phyloP scores from a whole-genome alignment of 2,888 invertebrate species.

The Pardosa pseudoannulata region DNA sequence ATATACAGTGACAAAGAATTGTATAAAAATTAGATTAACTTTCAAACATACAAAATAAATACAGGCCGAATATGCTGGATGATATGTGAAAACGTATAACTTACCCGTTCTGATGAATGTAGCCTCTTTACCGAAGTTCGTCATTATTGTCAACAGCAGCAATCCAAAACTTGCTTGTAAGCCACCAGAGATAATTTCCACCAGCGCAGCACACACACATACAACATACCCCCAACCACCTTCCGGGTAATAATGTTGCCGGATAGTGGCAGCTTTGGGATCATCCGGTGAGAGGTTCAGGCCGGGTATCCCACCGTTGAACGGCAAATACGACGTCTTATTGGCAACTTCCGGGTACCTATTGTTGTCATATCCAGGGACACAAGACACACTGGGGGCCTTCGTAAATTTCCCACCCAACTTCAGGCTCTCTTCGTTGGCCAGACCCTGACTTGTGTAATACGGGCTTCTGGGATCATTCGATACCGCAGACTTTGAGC shows the following conservation, averaged over 20 bases:
- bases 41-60: too few relatives aligned
- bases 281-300: conserved; percentile 71
- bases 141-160: conserved; percentile 74
- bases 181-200: conserved; percentile 77
- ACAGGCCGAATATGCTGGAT: too few relatives aligned
- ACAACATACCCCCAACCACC: conserved; percentile 79
- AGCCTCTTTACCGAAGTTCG: conserved; percentile 65
- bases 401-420: conserved; percentile 50
- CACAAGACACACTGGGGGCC: conserved; percentile 58
- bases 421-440: conserved; percentile 41
- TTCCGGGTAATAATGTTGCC: conserved; percentile 90
- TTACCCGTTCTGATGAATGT: conserved; percentile 68
- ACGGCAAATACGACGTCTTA: conserved; percentile 29
- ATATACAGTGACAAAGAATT: too few relatives aligned
- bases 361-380: conserved; percentile 40
- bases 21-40: too few relatives aligned
- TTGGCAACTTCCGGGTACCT: conserved; percentile 32
- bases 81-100: too few relatives aligned
- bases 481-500: conserved; percentile 62
- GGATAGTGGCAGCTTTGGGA: conserved; percentile 78
- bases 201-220: conserved; percentile 77
- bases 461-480: conserved; percentile 58
- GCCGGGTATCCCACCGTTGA: conserved; percentile 72
- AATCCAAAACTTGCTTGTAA: conserved; percentile 78
- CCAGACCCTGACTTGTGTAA: conserved; percentile 58